Conservation (phyloP, 2,113 vertebrate genomes). For the Colossoma macropomum region DNA sequence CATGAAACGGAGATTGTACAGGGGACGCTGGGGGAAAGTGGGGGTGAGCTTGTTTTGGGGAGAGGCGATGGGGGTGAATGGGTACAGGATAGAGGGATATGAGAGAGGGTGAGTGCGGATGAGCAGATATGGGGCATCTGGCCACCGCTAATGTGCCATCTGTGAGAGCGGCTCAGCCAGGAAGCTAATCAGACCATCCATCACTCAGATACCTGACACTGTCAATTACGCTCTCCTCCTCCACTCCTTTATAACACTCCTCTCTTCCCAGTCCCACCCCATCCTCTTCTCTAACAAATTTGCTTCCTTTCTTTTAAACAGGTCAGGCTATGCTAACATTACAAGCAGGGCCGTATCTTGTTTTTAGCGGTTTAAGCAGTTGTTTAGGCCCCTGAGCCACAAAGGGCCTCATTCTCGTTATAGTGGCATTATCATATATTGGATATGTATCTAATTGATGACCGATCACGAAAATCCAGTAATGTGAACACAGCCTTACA, state of each 20-base stretch:
- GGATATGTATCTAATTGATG: no score
- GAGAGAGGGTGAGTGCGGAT: constrained; percentile 24
- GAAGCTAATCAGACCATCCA: constrained; percentile 88
- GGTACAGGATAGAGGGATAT: constrained; percentile 23
- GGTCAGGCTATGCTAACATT: neutral
- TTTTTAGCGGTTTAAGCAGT: no score
- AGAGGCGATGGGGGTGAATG: neutral
- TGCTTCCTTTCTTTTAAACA: neutral
- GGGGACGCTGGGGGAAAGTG: neutral
- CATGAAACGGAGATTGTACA: neutral
- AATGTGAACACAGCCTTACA: neutral
- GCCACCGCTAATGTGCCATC: constrained; percentile 77
- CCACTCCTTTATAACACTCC: neutral
- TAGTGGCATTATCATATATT: no score
- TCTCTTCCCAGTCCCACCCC: neutral
- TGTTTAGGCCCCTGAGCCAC: no score
- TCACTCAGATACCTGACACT: constrained; percentile 82
- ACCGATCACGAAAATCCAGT: neutral
- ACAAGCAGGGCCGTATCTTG: neutral
- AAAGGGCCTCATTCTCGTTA: no score
- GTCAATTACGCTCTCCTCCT: constrained; percentile 79
- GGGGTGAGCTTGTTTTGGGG: neutral
- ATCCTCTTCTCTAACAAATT: neutral
- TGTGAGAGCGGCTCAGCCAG: constrained; percentile 78
- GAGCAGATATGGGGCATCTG: constrained; percentile 64